phyloP scores from a whole-genome alignment of 1,140 invertebrate species.

The Dendroctonus ponderosae region DNA sequence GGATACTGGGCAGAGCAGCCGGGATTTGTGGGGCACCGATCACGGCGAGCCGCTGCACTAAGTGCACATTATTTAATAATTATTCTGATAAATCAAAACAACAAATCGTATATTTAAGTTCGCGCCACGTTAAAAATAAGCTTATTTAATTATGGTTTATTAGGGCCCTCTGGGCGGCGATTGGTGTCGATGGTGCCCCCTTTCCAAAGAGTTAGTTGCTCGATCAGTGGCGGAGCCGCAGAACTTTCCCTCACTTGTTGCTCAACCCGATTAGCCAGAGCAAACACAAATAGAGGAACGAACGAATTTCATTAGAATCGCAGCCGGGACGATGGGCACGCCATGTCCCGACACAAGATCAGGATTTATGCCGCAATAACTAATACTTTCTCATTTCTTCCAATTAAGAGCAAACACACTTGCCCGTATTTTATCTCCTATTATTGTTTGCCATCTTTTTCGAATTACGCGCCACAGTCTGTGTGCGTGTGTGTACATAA shows the following conservation, averaged over 20 bases:
- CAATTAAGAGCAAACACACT: constrained; percentile 34
- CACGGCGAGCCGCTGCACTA: constrained; percentile 40
- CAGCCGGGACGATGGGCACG: not conserved
- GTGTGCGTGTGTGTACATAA: constrained; percentile 40
- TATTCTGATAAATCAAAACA: constrained; percentile 52
- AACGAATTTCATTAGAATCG: constrained; percentile 20
- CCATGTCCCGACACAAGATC: constrained; percentile 10
- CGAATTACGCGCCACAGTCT: constrained; percentile 35
- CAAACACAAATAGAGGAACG: too few relatives aligned
- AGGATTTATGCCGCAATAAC: constrained; percentile 33
- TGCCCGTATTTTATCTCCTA: constrained; percentile 37
- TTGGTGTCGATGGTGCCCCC: not conserved
- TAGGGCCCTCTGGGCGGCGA: constrained; percentile 33
- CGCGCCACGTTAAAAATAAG: constrained; percentile 50
- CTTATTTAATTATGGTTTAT: constrained; percentile 52
- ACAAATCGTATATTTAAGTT: constrained; percentile 50
- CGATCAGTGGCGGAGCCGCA: too few relatives aligned
- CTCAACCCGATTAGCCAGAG: too few relatives aligned
- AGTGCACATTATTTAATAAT: constrained; percentile 52
- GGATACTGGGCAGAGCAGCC: constrained; percentile 10
- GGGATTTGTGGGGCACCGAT: not conserved
- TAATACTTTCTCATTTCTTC: constrained; percentile 32
- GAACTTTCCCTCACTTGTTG: too few relatives aligned
- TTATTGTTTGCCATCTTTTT: constrained; percentile 41
- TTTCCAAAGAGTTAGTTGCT: not conserved